Conservation (phyloP, 2,113 vertebrate genomes). For the Oreochromis niloticus region DNA sequence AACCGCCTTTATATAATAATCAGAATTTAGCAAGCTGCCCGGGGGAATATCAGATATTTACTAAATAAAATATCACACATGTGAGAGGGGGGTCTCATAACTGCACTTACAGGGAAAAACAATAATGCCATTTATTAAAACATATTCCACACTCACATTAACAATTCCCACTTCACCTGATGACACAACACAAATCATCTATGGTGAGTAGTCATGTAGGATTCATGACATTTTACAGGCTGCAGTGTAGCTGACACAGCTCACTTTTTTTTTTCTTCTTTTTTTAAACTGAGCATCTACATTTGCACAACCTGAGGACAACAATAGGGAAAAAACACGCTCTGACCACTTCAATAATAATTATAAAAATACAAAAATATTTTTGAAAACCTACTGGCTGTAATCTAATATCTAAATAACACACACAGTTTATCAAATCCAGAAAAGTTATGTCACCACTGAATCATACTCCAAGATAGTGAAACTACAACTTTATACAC, state of each 20-base stretch:
- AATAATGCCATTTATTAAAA: slow-evolving; percentile 1
- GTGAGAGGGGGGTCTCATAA: not conserved
- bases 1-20: not conserved
- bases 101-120: not conserved
- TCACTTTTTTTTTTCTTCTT: not conserved
- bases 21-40: not conserved
- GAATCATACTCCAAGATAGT: not conserved
- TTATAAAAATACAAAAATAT: not conserved
- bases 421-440: not conserved
- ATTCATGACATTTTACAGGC: not conserved
- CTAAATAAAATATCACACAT: not conserved
- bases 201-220: not conserved
- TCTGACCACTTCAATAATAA: not conserved
- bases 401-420: not conserved
- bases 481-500: not conserved
- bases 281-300: not conserved
- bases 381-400: not conserved
- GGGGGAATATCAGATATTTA: not conserved
- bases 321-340: not conserved
- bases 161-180: not conserved
- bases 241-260: not conserved
- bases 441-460: not conserved
- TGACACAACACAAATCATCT: not conserved
- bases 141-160: slow-evolving; percentile 2
- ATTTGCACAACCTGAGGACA: not conserved